Evolutionary conservation across 2,113 vertebrate species (phyloP), one percentile per base, ranked within the genome.

Genomic region (Pelobates fuscus): DNA sequence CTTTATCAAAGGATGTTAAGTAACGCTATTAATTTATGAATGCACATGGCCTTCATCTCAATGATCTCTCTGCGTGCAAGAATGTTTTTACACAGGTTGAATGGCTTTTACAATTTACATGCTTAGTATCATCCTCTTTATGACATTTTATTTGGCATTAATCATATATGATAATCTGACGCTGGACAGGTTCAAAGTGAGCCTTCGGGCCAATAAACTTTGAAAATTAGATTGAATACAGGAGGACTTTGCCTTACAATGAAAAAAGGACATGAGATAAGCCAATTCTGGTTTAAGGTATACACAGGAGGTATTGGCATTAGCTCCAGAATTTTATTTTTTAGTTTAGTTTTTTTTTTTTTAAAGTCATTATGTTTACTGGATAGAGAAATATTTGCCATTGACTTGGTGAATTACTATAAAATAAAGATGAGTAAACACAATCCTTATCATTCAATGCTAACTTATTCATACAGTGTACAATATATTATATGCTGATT

Each of bases 1-100:
- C 78, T 83, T 75, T 77, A 65, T 7, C 70, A 67, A 25, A 75
- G 65, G 55, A 46, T 43, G 32, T 75, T 75, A 67, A 43, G 65
- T 41, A 2, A 54, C 68, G 15, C 76, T 78, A 69, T 65, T 67
- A 25, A 63, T 75, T 80, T 75, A 76, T 20, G 81, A 71, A 57
- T 21, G 79, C n/a, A 23, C 25, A 62, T 2, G 17, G 67, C 67
- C 27, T 14, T 64, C 44, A 41, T 78, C 27, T 57, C 76, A 25
- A 71, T 59, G 23, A 77, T 57, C 66, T 75, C 60, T 65, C 5
- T 67, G 21, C 57, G 59, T 81, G 65, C 54, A 79, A 77, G 77
- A 67, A 72, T 15, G 60, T 41, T 72, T 37, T 44, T 67, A 21
- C 63, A 66, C 73, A 46, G 71, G 59, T 37, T 52, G 61, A 57